phyloP scores from a whole-genome alignment of 1,140 invertebrate species.

The Diprion similis region DNA sequence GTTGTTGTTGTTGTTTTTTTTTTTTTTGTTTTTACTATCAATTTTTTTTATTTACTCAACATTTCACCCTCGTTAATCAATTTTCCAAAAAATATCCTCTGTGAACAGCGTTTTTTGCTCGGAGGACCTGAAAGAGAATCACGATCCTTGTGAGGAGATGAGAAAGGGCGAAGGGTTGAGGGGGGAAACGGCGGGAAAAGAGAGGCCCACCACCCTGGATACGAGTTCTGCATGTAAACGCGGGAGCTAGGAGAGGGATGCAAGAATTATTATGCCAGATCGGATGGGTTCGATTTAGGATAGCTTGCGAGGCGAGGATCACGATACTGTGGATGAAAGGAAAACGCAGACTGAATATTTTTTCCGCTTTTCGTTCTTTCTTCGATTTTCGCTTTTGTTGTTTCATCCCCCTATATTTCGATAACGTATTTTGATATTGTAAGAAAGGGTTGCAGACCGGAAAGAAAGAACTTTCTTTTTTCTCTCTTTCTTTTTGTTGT shows the following conservation, averaged over 20 bases:
- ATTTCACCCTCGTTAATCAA: no score
- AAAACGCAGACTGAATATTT: not conserved
- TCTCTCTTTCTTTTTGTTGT: no score
- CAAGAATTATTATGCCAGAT: not conserved
- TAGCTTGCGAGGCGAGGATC: not conserved
- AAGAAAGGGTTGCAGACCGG: no score
- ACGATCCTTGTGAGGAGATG: no score
- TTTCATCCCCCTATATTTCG: not conserved
- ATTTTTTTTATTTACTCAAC: no score
- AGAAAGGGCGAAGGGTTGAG: no score
- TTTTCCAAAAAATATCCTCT: no score
- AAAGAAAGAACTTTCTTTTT: no score
- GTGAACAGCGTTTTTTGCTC: no score
- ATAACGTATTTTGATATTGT: not conserved
- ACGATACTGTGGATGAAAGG: not conserved
- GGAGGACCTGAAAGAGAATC: no score
- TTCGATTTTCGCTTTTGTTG: not conserved
- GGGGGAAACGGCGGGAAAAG: not conserved
- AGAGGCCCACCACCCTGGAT: not conserved
- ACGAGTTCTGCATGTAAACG: not conserved
- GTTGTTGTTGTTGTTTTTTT: not conserved
- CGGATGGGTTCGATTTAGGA: not conserved
- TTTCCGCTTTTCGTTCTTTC: no score
- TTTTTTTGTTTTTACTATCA: not conserved
- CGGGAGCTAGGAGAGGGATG: no score